Evolutionary conservation across 2,888 invertebrate genomes (phyloP), one percentile per base, ranked within the genome.

Genomic region (Drosophila imparisetae): DNA sequence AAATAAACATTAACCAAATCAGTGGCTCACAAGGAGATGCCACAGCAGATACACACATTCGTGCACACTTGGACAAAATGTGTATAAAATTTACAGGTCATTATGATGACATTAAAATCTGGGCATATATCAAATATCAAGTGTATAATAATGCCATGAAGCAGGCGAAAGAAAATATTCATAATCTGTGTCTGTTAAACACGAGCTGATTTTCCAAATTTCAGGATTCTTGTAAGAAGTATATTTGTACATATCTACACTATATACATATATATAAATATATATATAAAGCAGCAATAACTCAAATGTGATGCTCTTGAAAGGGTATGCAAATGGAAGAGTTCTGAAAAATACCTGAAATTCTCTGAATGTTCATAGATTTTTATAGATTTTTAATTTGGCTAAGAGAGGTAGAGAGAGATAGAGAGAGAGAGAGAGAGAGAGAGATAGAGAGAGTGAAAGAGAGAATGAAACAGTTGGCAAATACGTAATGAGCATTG

Each of bases 401-500:
- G 7, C 2, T 24, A 15, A 48, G 7, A 27, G 45, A 58, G 18
- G 18, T 11, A 13, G 15, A 30, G 18, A 18, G 4, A 4, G 13
- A n/a, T 18, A 34, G 48, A 59, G 18, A 30, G 29, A 30, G 8
- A 13, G 27, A 30, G 10, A 4, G 7, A n/a, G 24, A 34, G 48
- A 59, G 8, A 38, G 21, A 30, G 13, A 30, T 4, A 15, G 55
- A 54, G 36, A 38, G 3, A 40, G 34, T n/a, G 45, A 36, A 2
- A 36, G 36, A 36, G 36, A 36, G 15, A 7, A 7, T 36, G 30
- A 53, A 30, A 3, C 27, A 32, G 32, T 36, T 11, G 59, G 21
- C 75, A 67, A 40, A 45, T 59, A 49, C 38, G 38, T 45, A 40
- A 59, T 40, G 24, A 4, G 30, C 32, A 36, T 69, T 58, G 21